Evolutionary conservation across 2,797 vertebrate species (phyloP).

Genomic region (Mus caroli): DNA sequence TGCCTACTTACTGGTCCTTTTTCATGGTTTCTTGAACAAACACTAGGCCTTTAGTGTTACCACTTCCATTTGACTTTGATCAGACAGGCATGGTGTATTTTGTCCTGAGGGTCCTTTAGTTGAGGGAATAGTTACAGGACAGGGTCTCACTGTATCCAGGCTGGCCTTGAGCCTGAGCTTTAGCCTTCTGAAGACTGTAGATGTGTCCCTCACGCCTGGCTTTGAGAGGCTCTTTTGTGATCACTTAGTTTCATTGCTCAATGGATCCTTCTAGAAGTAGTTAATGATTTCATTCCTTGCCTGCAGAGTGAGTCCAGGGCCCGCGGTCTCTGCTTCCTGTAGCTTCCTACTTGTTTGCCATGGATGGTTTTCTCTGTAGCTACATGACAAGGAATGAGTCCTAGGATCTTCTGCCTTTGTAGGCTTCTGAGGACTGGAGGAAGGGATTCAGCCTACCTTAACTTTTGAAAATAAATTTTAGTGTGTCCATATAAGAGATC

Average conservation of each 20-base stretch:
- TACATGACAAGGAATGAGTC: not conserved
- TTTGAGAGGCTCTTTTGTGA: constrained; percentile 23
- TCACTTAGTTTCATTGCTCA: not conserved
- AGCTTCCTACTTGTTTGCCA: not conserved
- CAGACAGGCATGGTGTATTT: not conserved
- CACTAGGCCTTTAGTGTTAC: not conserved
- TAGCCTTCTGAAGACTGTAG: not conserved
- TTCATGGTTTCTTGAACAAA: not conserved
- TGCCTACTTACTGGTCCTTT: not conserved
- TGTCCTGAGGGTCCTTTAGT: not conserved
- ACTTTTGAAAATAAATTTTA: not conserved
- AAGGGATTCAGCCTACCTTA: not conserved
- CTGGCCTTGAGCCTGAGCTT: not conserved
- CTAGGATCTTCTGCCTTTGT: not conserved
- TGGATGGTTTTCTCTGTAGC: not conserved
- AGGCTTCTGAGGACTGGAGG: not conserved
- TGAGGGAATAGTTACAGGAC: not conserved
- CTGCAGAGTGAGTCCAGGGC: not conserved
- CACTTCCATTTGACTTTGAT: not conserved
- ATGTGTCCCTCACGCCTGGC: not conserved
- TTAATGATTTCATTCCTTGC: not conserved
- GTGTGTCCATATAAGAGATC: not conserved
- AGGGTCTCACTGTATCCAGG: not conserved
- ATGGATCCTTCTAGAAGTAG: not conserved
- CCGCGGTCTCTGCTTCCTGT: not conserved